Percentiles rank a stretch among this genome's conserved stretches.
phyloP scores from a whole-genome alignment of 2,113 vertebrate genomes.

The Naja naja region DNA sequence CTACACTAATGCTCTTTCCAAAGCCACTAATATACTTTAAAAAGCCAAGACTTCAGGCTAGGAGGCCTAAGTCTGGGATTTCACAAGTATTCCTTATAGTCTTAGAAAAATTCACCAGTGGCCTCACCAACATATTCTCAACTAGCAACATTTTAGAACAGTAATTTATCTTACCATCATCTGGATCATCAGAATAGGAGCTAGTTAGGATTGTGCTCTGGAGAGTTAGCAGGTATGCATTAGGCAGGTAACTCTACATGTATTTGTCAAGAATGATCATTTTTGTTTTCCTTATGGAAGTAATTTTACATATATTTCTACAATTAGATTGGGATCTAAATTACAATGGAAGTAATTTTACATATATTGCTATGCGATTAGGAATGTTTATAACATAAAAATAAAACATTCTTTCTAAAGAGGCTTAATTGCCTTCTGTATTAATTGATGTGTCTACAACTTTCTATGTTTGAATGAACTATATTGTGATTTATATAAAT shows the following conservation, averaged over 20 bases:
- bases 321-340: not conserved
- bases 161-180: not conserved
- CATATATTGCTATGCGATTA: not conserved
- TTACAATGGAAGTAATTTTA: not conserved
- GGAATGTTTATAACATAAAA: not conserved
- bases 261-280: not conserved
- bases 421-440: not conserved
- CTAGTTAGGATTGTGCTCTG: no score
- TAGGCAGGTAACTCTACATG: no score
- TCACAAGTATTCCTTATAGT: not conserved
- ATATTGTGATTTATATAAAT: not conserved
- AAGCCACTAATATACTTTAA: not conserved
- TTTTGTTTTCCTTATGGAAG: not conserved
- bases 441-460: not conserved
- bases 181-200: not conserved
- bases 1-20: not conserved
- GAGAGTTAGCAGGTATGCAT: not conserved
- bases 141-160: not conserved
- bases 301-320: not conserved
- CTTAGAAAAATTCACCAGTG: not conserved
- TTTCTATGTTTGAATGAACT: not conserved
- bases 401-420: not conserved
- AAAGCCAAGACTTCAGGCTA: not conserved
- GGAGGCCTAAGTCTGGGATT: not conserved
- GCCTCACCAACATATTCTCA: not conserved